Conservation (phyloP, 2,888 invertebrate genomes). For the Metallyticus violacea region DNA sequence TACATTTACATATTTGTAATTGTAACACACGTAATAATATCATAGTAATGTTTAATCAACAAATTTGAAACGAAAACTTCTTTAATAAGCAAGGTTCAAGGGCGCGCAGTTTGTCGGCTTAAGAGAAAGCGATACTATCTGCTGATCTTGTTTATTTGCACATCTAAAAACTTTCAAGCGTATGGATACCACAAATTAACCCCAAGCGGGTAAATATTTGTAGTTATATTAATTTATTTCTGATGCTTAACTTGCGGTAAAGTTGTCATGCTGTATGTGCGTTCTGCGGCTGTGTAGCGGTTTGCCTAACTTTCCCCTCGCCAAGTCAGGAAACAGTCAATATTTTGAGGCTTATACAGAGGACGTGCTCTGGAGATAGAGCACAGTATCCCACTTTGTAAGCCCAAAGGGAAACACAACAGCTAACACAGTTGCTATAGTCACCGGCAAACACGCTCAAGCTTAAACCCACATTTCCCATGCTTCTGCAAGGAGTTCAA, state of each 20-base stretch:
- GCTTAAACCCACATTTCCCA: not conserved
- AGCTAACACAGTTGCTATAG: no score
- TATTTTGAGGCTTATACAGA: not conserved
- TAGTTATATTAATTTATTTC: not conserved
- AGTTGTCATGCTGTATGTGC: not conserved
- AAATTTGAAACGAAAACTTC: not conserved
- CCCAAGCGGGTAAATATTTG: not conserved
- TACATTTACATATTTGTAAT: no score
- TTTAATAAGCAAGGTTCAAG: not conserved
- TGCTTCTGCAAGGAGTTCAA: not conserved
- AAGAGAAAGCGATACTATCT: not conserved
- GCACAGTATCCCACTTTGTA: not conserved
- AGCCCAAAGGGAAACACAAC: not conserved
- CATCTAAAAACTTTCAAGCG: not conserved
- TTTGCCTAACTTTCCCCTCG: not conserved
- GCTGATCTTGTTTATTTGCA: not conserved
- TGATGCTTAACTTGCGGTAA: not conserved
- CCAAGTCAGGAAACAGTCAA: not conserved
- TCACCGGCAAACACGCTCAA: not conserved
- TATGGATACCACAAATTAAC: not conserved
- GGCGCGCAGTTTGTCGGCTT: not conserved
- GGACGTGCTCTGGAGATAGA: not conserved
- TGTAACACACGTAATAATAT: no score
- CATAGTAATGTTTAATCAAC: not conserved
- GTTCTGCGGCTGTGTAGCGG: not conserved